Base-by-base conservation (phyloP, 1,140 invertebrate genomes). In the Bombus waltoni region DNA sequence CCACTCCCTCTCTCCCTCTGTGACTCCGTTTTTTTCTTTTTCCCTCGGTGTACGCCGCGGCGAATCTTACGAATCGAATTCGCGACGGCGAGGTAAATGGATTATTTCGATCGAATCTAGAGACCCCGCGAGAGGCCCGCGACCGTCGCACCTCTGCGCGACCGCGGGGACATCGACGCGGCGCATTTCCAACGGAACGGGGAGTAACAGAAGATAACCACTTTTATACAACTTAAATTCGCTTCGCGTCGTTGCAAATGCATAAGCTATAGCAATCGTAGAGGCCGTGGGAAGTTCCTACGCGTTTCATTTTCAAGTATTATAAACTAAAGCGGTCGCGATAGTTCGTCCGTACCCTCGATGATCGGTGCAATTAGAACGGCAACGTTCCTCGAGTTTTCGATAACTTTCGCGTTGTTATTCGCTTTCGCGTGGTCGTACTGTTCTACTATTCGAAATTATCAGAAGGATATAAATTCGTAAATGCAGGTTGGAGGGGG, bases 11-110 rank as follows among this genome's bases (percentile, higher is more conserved):
- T 42, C n/a, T 2, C 57, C 40, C 15, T 40, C 25, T 32, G 18
- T 22, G 18, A 47, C 18, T 28, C 18, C 9, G 1, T 66, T 79
- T 53, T 81, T 82, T 89, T 85, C 70, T 62, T 82, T 47, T 47
- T 62, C 35, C 62, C 53, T 62, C 47, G 57, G 38, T 40, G 38
- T 40, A 53, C 32, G 40, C 47, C 86, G 40, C 53, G 35, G 59
- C 47, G 73, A 89, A 89, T 88, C 87, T 88, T 76, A 35, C 72
- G 75, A 70, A 88, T 88, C 87, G 88, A 88, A 89, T 85, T 83
- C 62, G 73, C 81, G 75, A 15, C 42, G 53, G 66, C 59, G 40
- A 79, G 87, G 88, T 86, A 70, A 88, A 70, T 89, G 70, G 83
- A 88, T 88, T 86, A 88, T 88, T 86, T 89, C 78, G 75, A 89